A percentile compares a stretch with the other conserved stretches of the same genome.
phyloP scores from a whole-genome alignment of 2,113 vertebrate genomes.

The Oryzias celebensis region DNA sequence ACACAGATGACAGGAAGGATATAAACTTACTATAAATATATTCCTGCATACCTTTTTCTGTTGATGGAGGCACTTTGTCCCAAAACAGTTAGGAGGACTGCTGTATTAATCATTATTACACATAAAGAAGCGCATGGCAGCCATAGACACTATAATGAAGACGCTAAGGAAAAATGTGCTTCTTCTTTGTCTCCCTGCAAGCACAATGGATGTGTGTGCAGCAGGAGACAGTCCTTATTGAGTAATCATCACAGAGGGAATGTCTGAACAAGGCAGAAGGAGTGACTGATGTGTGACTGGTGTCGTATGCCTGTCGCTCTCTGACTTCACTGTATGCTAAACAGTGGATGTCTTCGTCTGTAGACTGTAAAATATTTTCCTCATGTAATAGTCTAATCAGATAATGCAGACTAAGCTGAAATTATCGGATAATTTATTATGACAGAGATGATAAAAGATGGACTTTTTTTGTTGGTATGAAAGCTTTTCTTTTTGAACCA shows the following conservation, averaged over 20 bases:
- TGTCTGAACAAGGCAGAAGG: neutral
- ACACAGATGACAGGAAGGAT: slow-evolving; percentile 30
- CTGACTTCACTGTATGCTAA: too few relatives aligned
- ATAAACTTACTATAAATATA: slow-evolving; percentile 34
- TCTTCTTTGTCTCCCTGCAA: slow-evolving; percentile 10
- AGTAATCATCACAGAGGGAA: slow-evolving; percentile 20
- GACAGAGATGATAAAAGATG: neutral
- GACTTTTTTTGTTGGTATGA: neutral
- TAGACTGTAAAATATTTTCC: too few relatives aligned
- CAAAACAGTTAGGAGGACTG: slow-evolving; percentile 19
- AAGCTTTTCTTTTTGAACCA: neutral
- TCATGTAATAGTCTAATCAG: too few relatives aligned
- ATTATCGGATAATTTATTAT: neutral
- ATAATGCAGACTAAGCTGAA: too few relatives aligned
- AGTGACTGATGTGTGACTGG: neutral
- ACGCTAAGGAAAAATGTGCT: slow-evolving; percentile 41
- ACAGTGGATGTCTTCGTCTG: too few relatives aligned
- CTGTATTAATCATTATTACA: slow-evolving; percentile 52
- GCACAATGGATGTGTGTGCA: slow-evolving; percentile 5
- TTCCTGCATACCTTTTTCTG: slow-evolving; percentile 12
- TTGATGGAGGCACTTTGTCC: slow-evolving; percentile 35
- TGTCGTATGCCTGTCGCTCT: too few relatives aligned
- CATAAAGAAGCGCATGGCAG: slow-evolving; percentile 27
- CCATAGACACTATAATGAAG: slow-evolving; percentile 41
- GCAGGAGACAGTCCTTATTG: slow-evolving; percentile 14